Evolutionary conservation across 2,888 invertebrate genomes (phyloP).

Genomic region (Strigamia transsilvanica): DNA sequence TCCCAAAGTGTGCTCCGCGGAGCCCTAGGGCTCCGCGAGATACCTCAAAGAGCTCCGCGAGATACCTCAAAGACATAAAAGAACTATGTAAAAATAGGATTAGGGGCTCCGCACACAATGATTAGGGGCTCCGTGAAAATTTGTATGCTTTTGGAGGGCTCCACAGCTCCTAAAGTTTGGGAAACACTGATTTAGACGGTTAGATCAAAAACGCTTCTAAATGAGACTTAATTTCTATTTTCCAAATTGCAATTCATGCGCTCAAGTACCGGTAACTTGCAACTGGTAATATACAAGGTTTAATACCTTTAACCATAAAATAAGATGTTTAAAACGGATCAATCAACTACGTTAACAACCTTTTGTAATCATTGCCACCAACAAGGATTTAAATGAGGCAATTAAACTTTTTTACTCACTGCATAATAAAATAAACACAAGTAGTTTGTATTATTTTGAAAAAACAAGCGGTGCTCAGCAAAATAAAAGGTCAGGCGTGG

Average conservation of each 20-base stretch:
- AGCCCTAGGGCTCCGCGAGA: too few species aligned
- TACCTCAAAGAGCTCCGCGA: too few species aligned
- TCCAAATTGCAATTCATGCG: neutral
- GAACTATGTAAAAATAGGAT: too few species aligned
- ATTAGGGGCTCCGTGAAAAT: too few species aligned
- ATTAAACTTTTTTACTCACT: conserved; percentile 10
- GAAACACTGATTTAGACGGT: too few species aligned
- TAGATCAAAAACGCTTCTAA: too few species aligned
- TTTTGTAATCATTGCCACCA: conserved; percentile 7
- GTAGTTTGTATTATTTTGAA: conserved; percentile 18
- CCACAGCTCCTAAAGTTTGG: too few species aligned
- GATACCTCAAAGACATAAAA: too few species aligned
- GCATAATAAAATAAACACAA: conserved; percentile 18
- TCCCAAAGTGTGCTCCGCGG: too few species aligned
- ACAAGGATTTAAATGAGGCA: neutral
- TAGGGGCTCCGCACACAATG: too few species aligned
- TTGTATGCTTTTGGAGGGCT: too few species aligned
- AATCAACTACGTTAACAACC: neutral
- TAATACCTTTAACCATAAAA: neutral
- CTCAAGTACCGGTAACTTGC: neutral
- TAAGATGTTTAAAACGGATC: conserved; percentile 1
- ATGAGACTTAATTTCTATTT: too few species aligned
- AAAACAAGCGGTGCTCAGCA: conserved; percentile 14
- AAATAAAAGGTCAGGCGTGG: conserved; percentile 21
- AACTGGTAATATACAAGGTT: neutral